Evolutionary conservation across 2,797 vertebrate genomes (phyloP).

Genomic region (Myiotriccus ornatus): DNA sequence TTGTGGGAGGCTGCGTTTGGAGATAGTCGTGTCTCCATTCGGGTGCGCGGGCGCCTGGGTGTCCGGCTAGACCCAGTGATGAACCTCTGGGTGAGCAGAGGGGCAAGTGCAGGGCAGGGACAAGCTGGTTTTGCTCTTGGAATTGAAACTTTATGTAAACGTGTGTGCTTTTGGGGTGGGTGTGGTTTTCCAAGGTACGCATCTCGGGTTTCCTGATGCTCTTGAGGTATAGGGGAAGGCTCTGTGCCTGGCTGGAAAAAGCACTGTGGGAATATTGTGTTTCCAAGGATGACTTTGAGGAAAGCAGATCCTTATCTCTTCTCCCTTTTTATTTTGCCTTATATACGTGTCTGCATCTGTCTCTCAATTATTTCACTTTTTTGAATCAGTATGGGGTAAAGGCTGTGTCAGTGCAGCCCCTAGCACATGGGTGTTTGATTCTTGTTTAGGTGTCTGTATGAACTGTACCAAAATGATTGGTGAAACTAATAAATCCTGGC

Average conservation of each 20-base stretch:
- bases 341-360: background rate
- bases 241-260: background rate
- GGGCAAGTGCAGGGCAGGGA: background rate
- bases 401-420: background rate
- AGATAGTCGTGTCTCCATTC: fast-evolving
- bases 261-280: constrained; percentile 6
- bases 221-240: background rate
- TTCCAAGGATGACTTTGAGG: background rate
- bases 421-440: fast-evolving
- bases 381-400: fast-evolving
- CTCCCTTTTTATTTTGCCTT: background rate
- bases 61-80: fast-evolving
- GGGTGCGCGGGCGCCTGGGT: fast-evolving
- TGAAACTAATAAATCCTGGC: background rate
- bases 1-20: fast-evolving
- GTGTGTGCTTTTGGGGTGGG: fast-evolving
- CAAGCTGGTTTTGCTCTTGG: background rate
- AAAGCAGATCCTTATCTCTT: background rate
- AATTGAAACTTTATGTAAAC: background rate
- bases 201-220: background rate
- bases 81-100: background rate
- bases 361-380: background rate
- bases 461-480: background rate
- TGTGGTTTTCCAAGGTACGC: background rate
- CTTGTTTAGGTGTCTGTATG: background rate